Base-by-base conservation (phyloP, 2,888 invertebrate species). In the Lepidocyrtinus sp. region DNA sequence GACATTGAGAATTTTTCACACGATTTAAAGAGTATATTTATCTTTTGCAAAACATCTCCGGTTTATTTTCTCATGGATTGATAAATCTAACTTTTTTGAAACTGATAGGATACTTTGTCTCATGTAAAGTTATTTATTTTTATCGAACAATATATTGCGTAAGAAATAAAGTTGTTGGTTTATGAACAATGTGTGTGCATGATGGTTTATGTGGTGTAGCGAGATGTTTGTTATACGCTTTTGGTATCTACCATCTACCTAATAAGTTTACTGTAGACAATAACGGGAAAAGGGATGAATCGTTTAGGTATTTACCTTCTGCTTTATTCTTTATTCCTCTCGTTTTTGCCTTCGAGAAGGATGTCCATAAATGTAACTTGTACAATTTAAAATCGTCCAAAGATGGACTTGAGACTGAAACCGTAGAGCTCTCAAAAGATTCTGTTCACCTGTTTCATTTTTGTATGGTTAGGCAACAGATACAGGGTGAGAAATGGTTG, bases 1-100 rank as follows among this genome's bases (percentile, higher is more conserved):
- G 36, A 36, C 36, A 55, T 55, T 55, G 55, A n/a, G 55, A n/a
- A 55, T 55, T n/a, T 3, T 55, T 55, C 55, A 55, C 55, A 55
- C 17, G 55, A n/a, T 55, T 55, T 55, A n/a, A 36, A n/a, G 2
- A 55, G 55, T n/a, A 17, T 15, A 15, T 55, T 55, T 55, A 55
- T 55, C 55, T 5, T 7, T n/a, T 55, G n/a, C 55, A n/a, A 55
- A 55, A 7, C 36, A 36, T 55, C 55, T 55, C 36, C 55, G 17
- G 7, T 55, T 55, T 55, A 55, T 55, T 55, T 55, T 55, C 55
- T 55, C 55, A 55, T 55, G 55, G 36, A 55, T n/a, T n/a, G n/a
- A n/a, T n/a, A n/a, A n/a, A n/a, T n/a, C n/a, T n/a, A n/a, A n/a
- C n/a, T n/a, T n/a, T n/a, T n/a, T n/a, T n/a, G n/a, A n/a, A n/a